Evolutionary conservation across 2,797 vertebrate species (phyloP).

Genomic region (Chelmon rostratus): DNA sequence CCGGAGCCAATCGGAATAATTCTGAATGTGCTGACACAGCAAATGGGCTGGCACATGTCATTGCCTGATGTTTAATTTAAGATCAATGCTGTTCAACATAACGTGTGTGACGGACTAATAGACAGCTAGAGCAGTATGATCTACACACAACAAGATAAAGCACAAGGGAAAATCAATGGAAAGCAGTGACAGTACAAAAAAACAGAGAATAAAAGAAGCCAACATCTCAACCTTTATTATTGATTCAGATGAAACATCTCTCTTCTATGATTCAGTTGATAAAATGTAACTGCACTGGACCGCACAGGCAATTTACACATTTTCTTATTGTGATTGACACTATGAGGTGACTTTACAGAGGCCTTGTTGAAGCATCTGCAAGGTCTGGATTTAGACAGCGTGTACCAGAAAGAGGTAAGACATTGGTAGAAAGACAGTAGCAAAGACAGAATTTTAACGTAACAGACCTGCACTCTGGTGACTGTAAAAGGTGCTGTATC

Average conservation of each 20-base stretch:
- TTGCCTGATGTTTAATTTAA: constrained; percentile 42
- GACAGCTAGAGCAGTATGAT: neutral
- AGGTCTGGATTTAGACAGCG: neutral
- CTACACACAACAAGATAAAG: neutral
- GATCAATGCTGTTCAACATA: neutral
- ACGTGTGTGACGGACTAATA: neutral
- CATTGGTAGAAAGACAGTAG: neutral
- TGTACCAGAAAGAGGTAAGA: neutral
- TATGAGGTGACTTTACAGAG: neutral
- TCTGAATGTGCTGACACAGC: constrained; percentile 14
- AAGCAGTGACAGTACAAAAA: too few relatives aligned
- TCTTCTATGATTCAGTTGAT: neutral
- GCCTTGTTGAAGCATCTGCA: neutral
- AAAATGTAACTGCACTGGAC: neutral
- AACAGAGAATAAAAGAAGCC: neutral
- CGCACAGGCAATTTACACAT: neutral
- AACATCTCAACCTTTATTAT: neutral
- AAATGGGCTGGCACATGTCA: constrained; percentile 15
- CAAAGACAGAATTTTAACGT: neutral
- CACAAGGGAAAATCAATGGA: neutral
- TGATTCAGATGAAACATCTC: neutral
- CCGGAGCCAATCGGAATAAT: neutral
- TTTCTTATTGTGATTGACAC: neutral
- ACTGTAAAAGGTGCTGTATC: constrained; percentile 14
- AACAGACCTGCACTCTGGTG: neutral